These are phyloP conservation scores for Theodoxus fluviatilis DNA, from an alignment of 2,888 invertebrate species.

Conservation along the genomic window DNA sequence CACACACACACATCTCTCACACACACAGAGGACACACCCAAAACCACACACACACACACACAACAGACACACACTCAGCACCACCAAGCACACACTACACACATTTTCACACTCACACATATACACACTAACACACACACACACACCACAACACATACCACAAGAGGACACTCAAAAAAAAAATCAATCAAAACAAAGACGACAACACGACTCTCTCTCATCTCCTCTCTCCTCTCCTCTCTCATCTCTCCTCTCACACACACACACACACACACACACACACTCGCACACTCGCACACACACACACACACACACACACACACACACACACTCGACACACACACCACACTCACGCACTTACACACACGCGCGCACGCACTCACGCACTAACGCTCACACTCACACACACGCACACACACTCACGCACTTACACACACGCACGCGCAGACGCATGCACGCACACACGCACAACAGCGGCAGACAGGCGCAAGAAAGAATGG, in stretches of 20 bases:
- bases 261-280: background rate
- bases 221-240: background rate
- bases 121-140: background rate
- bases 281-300: background rate
- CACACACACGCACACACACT: slow-evolving; percentile 16
- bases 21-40: background rate
- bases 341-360: background rate
- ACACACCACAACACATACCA: background rate
- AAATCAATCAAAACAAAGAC: background rate
- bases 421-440: slow-evolving; percentile 11
- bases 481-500: too few relatives aligned
- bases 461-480: too few relatives aligned
- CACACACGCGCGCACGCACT: background rate
- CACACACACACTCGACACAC: background rate
- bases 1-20: background rate
- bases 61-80: background rate
- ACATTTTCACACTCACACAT: slow-evolving; percentile 1
- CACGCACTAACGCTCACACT: too few relatives aligned
- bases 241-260: background rate
- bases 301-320: background rate
- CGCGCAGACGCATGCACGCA: too few relatives aligned
- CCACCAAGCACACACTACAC: background rate
- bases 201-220: background rate
- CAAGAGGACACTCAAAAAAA: too few relatives aligned
- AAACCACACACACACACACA: background rate